Base-by-base conservation (phyloP, 2,113 vertebrate species). In the Leptocoma aspasia region DNA sequence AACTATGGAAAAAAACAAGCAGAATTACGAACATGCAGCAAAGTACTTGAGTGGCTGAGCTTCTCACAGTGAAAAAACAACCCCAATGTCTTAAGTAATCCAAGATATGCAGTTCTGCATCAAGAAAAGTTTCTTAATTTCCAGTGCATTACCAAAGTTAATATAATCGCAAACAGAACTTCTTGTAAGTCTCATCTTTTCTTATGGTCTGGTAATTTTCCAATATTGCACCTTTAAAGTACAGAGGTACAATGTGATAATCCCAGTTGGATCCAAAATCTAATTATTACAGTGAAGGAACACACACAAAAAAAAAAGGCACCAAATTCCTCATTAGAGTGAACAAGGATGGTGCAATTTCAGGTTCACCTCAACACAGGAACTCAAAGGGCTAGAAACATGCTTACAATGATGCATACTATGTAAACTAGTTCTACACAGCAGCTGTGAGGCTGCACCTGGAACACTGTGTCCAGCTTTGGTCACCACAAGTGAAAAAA, bases 71-170 rank as follows among this genome's bases (percentile, higher is more conserved):
- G 73, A 97, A 89, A 59, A 35, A 64, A 2, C 2, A 64, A 2
- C 2, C 15, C 1, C 26, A 63, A 30, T 15, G 17, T 95, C 33
- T 94, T 64, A 56, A 86, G 35, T 15, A 70, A 79, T 79, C 56
- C 47, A 91, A 57, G 60, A 66, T 79, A 52, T 66, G 26, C 5
- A 71, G 73, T 28, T 95, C 41, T 60, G 83, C 27, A 60, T 86
- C 44, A 82, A 65, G 37, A n/a, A 92, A 63, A 53, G 5, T 69
- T 86, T 92, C 93, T 91, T 95, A 91, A 95, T 97, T 95, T 95
- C 17, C 39, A 90, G 18, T 54, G 13, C 20, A 94, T 30, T 44
- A 60, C 11, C 21, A 6, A 94, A 92, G 89, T 83, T 95, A 94
- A 92, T 90, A 61, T 35, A 93, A 70, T 73, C 96, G 54, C 35